Conservation (phyloP, 53 echinoderm and acorn worm species). For the Apostichopus leukothele region DNA sequence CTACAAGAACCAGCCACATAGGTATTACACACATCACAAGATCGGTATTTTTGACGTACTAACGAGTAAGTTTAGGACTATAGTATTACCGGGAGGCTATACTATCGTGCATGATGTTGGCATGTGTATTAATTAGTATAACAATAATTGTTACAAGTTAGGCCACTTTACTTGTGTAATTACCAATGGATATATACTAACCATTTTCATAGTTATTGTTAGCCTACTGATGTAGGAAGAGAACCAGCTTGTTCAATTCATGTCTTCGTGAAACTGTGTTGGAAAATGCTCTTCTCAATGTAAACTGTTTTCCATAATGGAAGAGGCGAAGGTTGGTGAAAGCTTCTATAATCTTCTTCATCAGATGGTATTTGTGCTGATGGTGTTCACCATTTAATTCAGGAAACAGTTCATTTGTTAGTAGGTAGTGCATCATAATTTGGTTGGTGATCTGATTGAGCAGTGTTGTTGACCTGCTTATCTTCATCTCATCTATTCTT, state of each 20-base stretch:
- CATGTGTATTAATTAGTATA: no score
- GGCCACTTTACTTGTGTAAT: no score
- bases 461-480: background rate
- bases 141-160: no score
- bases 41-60: no score
- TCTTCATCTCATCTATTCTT: background rate
- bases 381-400: constrained; percentile 15
- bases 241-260: background rate
- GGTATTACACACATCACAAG: no score
- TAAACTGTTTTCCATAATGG: background rate
- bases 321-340: background rate
- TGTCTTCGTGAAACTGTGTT: background rate
- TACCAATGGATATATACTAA: no score
- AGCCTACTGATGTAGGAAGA: background rate
- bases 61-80: no score
- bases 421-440: background rate
- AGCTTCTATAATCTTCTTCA: background rate
- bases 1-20: no score
- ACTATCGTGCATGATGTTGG: no score
- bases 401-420: background rate
- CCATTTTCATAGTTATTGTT: no score
- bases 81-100: no score
- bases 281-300: background rate
- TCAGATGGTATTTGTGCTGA: constrained; percentile 1
- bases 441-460: background rate